Evolutionary conservation across 2,797 vertebrate genomes (phyloP), one percentile per base, ranked within the genome.

Genomic region (Perodicticus potto): DNA sequence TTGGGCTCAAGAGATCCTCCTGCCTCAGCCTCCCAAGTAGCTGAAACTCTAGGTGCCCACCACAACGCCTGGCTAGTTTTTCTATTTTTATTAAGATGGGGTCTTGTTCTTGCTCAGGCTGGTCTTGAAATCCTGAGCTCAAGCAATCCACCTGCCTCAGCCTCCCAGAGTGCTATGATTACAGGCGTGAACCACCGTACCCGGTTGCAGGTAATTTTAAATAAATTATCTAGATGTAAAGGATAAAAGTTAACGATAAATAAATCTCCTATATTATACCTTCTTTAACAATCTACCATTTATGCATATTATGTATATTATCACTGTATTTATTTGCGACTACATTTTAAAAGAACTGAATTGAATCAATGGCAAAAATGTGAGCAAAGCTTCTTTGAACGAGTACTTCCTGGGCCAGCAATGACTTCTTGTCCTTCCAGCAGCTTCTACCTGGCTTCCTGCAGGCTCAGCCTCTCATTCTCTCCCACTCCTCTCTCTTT

Each of bases 291-390:
- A 37, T 63, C 76, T 86, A 67, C 34, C 57, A 16, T 70, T 67
- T 61, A 11, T 72, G 63, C 45, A 45, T 45, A 45, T 45, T 45
- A 86, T 82, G 81, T 65, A 69, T 40, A 74, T 37, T 76, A 91
- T 55, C 63, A 49, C 32, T 81, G 14, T 86, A 82, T 82, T 72
- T 91, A 32, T 72, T 25, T 74, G 45, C 83, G 29, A 85, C 40
- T 89, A 77, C 20, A 67, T 65, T 90, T 92, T 83, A 72, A 88
- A 96, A 89, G 9, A 3, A 83, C 11, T 73, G 65, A 92, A 83
- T 32, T 74, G 25, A 10, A 84, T 76, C n/a, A 86, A 23, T 69
- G 57, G 19, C 43, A 63, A 61, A 80, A 74, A 74, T 69, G 23
- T 59, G 29, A 92, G 69, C 12, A 76, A 34, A 77, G 10, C 49